A percentile compares a stretch with the other conserved stretches of the same genome.
Evolutionary conservation across 2,113 vertebrate species (phyloP).

Genomic region (Euleptes europaea): DNA sequence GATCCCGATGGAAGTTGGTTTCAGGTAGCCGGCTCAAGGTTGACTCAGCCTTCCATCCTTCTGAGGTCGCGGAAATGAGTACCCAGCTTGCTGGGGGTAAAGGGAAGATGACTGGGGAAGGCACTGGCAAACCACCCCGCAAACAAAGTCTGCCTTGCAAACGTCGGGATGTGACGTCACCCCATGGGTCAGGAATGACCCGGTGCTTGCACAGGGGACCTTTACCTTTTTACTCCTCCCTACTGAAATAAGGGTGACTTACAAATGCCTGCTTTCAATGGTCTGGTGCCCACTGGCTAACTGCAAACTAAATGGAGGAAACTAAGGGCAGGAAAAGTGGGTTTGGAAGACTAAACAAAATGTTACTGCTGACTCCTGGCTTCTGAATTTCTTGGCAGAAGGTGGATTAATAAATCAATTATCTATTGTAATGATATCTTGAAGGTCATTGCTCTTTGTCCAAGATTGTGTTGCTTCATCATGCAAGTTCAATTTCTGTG

Average conservation of each 20-base stretch:
- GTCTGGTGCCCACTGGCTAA: neutral
- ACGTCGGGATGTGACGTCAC: too few relatives aligned
- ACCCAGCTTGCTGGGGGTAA: too few relatives aligned
- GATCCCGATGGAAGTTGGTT: too few relatives aligned
- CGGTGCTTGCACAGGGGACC: too few relatives aligned
- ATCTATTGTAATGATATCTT: neutral
- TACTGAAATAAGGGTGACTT: neutral
- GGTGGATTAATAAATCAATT: neutral
- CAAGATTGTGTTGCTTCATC: neutral
- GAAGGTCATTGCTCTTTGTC: neutral
- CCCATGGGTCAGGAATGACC: too few relatives aligned
- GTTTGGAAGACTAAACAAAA: neutral
- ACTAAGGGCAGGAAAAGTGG: neutral
- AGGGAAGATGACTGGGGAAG: too few relatives aligned
- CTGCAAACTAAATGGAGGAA: neutral
- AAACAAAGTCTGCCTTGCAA: too few relatives aligned
- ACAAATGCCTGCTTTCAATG: neutral
- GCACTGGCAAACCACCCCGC: too few relatives aligned
- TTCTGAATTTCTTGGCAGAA: neutral
- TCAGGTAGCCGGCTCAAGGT: too few relatives aligned
- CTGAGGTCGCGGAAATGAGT: too few relatives aligned
- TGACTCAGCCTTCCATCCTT: too few relatives aligned
- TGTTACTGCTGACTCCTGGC: neutral
- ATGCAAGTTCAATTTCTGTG: slow-evolving; percentile 30
- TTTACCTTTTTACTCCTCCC: too few relatives aligned